phyloP scores from a whole-genome alignment of 1,140 invertebrate genomes.

The Macrobrachium rosenbergii region DNA sequence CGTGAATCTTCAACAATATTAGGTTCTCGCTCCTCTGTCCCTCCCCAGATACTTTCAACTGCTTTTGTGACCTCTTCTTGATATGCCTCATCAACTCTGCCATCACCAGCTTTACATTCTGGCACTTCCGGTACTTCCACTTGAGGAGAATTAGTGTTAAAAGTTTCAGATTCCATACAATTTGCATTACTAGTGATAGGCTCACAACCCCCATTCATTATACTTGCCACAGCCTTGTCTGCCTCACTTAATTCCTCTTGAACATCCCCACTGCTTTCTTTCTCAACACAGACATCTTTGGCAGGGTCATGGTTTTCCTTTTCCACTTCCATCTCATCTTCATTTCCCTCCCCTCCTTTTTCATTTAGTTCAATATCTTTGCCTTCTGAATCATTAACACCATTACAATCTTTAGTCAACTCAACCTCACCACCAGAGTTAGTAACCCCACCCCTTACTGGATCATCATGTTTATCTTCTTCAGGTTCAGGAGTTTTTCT shows the following conservation, averaged over 20 bases:
- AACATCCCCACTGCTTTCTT: conserved; percentile 20
- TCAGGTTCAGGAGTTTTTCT: not conserved
- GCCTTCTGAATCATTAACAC: not conserved
- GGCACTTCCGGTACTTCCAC: conserved; percentile 47
- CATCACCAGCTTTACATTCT: conserved; percentile 56
- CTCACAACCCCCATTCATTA: conserved; percentile 60
- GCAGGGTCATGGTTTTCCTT: conserved; percentile 42
- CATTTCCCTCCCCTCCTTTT: not conserved
- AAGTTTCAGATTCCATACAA: conserved; percentile 46
- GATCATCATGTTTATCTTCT: not conserved
- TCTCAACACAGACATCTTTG: conserved; percentile 21
- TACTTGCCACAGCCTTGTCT: conserved; percentile 65
- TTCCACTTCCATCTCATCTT: conserved; percentile 45
- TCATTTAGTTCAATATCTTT: conserved; percentile 32
- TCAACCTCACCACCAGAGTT: conserved; percentile 1
- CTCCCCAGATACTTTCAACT: conserved; percentile 64
- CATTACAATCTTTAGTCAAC: conserved; percentile 29
- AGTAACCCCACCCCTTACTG: not conserved
- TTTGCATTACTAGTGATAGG: conserved; percentile 26
- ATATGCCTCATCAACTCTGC: conserved; percentile 61
- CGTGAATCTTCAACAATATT: conserved; percentile 27
- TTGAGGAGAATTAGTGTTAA: conserved; percentile 35
- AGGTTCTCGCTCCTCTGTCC: conserved; percentile 51
- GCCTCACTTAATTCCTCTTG: conserved; percentile 64
- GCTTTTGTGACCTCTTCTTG: conserved; percentile 64